These are phyloP conservation scores for Dipus sagitta DNA, from an alignment of 2,797 vertebrate genomes.

Conservation along the genomic window DNA sequence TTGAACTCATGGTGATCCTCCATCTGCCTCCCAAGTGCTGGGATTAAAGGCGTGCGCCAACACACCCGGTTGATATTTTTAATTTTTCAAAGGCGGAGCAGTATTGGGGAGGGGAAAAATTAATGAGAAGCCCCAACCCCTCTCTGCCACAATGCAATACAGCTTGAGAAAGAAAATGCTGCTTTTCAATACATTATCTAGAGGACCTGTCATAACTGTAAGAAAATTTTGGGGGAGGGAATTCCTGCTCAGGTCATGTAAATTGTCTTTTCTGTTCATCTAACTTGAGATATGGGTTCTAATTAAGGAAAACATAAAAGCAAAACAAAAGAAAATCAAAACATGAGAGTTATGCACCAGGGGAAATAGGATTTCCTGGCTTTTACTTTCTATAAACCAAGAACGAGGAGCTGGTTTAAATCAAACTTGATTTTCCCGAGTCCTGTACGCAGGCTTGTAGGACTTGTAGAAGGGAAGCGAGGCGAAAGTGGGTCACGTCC, in stretches of 20 bases:
- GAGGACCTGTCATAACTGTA: slow-evolving; percentile 46
- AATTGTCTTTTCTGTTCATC: slow-evolving; percentile 26
- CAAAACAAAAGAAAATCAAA: slow-evolving; percentile 32
- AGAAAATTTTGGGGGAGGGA: slow-evolving; percentile 2
- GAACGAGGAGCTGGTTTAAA: background rate
- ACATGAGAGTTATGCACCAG: background rate
- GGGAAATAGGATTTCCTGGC: background rate
- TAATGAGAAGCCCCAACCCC: slow-evolving; percentile 58
- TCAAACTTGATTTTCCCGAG: background rate
- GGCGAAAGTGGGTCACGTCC: too few species aligned
- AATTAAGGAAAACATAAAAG: slow-evolving; percentile 31
- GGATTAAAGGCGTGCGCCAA: too few species aligned
- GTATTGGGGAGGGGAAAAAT: background rate
- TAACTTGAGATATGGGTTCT: background rate
- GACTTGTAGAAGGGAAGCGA: too few species aligned
- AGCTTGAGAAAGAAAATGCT: slow-evolving; percentile 27
- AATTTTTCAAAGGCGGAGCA: background rate
- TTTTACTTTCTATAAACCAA: slow-evolving; percentile 23
- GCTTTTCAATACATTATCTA: slow-evolving; percentile 7
- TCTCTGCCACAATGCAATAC: background rate
- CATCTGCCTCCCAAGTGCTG: too few species aligned
- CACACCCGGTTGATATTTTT: background rate
- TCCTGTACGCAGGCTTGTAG: too few species aligned
- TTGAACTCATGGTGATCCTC: too few species aligned
- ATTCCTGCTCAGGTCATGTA: background rate